phyloP scores from a whole-genome alignment of 2,113 vertebrate genomes.

The Tragelaphus scriptus region DNA sequence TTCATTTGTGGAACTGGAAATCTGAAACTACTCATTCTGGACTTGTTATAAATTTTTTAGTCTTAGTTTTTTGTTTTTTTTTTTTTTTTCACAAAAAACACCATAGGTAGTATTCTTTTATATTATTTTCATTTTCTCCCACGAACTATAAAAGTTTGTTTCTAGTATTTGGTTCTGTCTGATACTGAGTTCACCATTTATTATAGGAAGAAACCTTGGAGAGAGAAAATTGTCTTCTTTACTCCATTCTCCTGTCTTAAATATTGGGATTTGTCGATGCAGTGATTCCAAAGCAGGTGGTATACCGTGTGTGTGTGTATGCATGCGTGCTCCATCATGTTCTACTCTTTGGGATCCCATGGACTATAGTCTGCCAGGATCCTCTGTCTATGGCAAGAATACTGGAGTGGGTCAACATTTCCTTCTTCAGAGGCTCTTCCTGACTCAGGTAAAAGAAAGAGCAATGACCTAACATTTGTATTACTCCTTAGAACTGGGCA shows the following conservation, averaged over 20 bases:
- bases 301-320: not conserved
- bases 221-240: not conserved
- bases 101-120: not conserved
- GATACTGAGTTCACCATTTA: not conserved
- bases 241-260: not conserved
- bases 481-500: not conserved
- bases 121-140: not conserved
- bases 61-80: fast-evolving
- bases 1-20: not conserved
- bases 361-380: not conserved
- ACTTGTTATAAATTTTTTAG: not conserved
- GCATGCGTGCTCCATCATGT: not conserved
- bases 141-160: not conserved
- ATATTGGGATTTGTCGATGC: not conserved
- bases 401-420: not conserved
- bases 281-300: not conserved
- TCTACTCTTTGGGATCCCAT: not conserved
- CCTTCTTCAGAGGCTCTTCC: not conserved
- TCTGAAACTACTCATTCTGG: not conserved
- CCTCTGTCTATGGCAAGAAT: not conserved
- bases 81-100: not conserved
- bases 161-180: not conserved
- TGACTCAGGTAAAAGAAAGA: not conserved
- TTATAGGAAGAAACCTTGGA: not conserved
- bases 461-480: not conserved